A percentile compares a stretch with the other conserved stretches of the same genome.
Evolutionary conservation across 92 coral and sea anemone species (phyloP).

Genomic region (Palythoa caribaeorum): DNA sequence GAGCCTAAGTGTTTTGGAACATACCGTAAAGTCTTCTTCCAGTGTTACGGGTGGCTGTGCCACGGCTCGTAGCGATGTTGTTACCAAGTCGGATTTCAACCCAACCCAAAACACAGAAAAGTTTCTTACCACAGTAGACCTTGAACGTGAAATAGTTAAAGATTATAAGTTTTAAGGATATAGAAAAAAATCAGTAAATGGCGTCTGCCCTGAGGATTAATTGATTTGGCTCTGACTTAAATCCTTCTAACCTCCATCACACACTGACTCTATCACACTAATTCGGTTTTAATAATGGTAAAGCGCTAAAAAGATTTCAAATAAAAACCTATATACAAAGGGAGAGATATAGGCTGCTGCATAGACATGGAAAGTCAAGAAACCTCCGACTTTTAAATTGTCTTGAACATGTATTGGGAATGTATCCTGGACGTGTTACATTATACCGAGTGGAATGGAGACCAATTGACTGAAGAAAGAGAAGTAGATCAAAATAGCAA

Average conservation of each 20-base stretch:
- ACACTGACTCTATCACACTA: too few relatives aligned
- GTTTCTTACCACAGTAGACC: conserved; percentile 32
- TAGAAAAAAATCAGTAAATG: too few relatives aligned
- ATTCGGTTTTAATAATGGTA: neutral
- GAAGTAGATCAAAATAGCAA: too few relatives aligned
- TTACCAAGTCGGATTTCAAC: conserved; percentile 4
- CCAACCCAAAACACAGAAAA: conserved; percentile 37
- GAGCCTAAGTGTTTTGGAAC: neutral
- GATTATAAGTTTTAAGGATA: neutral
- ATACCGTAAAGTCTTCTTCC: conserved; percentile 30
- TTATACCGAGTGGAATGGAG: too few relatives aligned
- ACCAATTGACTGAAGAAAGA: too few relatives aligned
- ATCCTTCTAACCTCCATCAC: neutral
- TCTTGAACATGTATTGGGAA: too few relatives aligned
- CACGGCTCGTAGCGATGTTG: conserved; percentile 12
- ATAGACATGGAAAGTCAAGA: too few relatives aligned
- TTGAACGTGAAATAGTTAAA: neutral
- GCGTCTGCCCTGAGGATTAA: neutral
- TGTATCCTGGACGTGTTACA: too few relatives aligned
- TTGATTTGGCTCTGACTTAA: neutral
- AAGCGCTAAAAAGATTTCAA: too few relatives aligned
- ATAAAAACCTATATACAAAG: too few relatives aligned
- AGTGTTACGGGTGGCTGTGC: neutral
- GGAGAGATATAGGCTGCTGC: too few relatives aligned
- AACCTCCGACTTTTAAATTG: too few relatives aligned